A percentile compares a stretch with the other conserved stretches of the same genome.
phyloP scores from a whole-genome alignment of 2,113 vertebrate genomes.

The Fregetta grallaria region DNA sequence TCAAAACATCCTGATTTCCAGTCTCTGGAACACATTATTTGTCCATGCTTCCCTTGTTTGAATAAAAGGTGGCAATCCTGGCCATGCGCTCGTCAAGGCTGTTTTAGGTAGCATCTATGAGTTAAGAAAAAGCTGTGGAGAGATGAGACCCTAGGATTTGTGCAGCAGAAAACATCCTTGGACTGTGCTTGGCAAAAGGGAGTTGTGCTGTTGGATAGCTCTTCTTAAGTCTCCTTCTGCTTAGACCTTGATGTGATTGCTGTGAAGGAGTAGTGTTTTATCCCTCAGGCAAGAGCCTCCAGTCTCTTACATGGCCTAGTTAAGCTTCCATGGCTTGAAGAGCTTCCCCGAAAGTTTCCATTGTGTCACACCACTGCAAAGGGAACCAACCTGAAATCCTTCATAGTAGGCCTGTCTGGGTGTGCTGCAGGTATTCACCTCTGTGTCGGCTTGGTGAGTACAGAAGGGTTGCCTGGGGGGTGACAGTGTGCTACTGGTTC shows the following conservation, averaged over 20 bases:
- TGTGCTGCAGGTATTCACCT: neutral
- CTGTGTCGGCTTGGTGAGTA: neutral
- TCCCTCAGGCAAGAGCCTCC: neutral
- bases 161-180: neutral
- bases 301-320: neutral
- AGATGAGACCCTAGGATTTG: neutral
- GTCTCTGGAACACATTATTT: slow-evolving; percentile 56
- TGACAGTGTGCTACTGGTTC: neutral
- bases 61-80: slow-evolving; percentile 30
- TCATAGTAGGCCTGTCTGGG: neutral
- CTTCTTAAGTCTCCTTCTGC: neutral
- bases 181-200: neutral
- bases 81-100: neutral
- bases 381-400: neutral
- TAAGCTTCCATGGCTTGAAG: neutral
- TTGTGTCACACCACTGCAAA: neutral
- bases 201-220: neutral
- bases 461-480: neutral
- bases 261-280: neutral
- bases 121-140: neutral
- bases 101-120: neutral
- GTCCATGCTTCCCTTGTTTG: slow-evolving; percentile 34
- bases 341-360: neutral
- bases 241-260: neutral
- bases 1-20: slow-evolving; percentile 67